Evolutionary conservation across 2,113 vertebrate genomes (phyloP), one percentile per base, ranked within the genome.

Genomic region (Boleophthalmus pectinirostris): DNA sequence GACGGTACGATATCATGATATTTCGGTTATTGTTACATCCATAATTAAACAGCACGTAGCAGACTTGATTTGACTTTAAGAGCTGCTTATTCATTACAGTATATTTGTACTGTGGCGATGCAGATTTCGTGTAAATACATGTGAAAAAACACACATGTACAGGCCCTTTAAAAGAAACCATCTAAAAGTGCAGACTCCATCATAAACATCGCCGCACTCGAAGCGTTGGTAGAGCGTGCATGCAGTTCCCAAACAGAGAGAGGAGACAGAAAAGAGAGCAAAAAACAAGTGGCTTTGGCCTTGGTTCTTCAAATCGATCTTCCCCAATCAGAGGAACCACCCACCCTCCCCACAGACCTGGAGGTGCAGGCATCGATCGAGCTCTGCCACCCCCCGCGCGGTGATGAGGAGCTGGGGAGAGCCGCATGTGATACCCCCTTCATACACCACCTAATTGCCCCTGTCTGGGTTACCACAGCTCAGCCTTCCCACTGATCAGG

Each of bases 251-350:
- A 18, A 53, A n/a, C 49, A 53, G 49, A 87, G 85, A 86, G 56
- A 60, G 81, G 66, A 71, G 85, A 88, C 79, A 83, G 78, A 86
- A 20, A 33, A 61, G 58, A 61, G 58, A 33, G 24, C 64, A 60
- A 74, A 58, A 74, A 64, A 83, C 81, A 82, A 85, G 80, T 82
- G 75, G 82, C 80, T 73, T 71, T 65, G 78, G 78, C 82, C 73
- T 74, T 51, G 80, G 56, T 75, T 77, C 80, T 85, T 75, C 21
- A 64, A 71, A 73, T 73, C 16, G n/a, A 76, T 85, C 78, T 69
- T 77, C 75, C 81, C 80, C 87, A 87, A 90, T 91, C 90, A 91
- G 85, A 81, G 79, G 68, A 71, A 77, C 70, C 56, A 80, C 78
- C 73, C 77, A 75, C 78, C 71, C 80, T 58, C 56, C 72, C 78